Conservation (phyloP, 2,888 invertebrate species). For the Geophilus truncorum region DNA sequence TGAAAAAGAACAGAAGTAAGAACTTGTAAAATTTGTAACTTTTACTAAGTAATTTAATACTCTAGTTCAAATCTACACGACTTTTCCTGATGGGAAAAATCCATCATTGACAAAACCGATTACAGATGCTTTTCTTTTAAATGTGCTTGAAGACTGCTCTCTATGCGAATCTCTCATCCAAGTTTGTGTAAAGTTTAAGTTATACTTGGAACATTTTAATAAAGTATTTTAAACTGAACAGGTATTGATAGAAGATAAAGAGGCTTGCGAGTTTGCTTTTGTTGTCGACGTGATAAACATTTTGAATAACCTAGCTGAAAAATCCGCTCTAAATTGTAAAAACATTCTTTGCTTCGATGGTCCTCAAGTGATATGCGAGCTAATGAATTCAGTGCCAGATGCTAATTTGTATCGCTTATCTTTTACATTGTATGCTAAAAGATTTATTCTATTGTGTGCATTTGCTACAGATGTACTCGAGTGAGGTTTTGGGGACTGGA, state of each 20-base stretch:
- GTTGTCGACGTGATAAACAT: neutral
- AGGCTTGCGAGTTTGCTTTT: neutral
- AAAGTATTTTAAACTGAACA: neutral
- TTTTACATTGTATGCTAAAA: neutral
- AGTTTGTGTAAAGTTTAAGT: neutral
- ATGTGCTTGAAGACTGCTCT: neutral
- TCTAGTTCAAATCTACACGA: too few species aligned
- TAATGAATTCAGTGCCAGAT: neutral
- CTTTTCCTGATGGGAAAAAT: neutral
- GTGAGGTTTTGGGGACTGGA: neutral
- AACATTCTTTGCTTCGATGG: neutral
- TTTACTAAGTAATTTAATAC: too few species aligned
- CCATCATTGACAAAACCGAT: neutral
- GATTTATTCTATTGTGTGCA: neutral
- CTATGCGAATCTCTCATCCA: neutral
- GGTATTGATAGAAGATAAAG: neutral
- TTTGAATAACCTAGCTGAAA: constrained; percentile 6
- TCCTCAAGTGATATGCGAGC: neutral
- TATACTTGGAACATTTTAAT: neutral
- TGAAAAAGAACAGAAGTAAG: neutral
- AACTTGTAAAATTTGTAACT: neutral
- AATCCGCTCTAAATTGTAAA: neutral
- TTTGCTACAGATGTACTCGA: neutral
- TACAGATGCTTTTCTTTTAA: neutral
- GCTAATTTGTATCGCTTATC: neutral